Base-by-base conservation (phyloP, 1,140 invertebrate species). In the Diorhabda carinulata region DNA sequence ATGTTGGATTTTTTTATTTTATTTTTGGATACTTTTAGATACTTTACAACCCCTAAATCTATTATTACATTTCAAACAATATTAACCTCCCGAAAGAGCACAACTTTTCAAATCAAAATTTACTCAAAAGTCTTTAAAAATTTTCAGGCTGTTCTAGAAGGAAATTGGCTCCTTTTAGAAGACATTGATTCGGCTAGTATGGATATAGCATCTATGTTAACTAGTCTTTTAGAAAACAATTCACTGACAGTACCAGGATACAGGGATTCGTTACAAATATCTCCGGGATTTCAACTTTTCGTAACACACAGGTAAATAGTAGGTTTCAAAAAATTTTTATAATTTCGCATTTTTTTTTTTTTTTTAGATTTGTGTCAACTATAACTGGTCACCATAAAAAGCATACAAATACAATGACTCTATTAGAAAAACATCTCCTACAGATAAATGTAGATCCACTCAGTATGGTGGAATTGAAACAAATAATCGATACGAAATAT, bases 101-200 rank as follows among this genome's bases (percentile, higher is more conserved):
- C 25, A 25, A 25, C 25, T 25, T 25, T 25, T 25, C 25, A 25
- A 25, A 25, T 25, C 25, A 25, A 25, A 25, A 25, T 64, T 64
- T 70, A 57, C n/a, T 57, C 25, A 57, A 5, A 57, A 57, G 9
- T 57, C 4, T 57, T 10, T 10, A 60, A 5, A 60, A 64, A 67
- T 67, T 74, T 80, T 62, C 81, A 94, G 87, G 96, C 95, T 67
- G 91, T 98, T 4, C 86, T 88, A 70, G 85, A 91, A 77, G 96
- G 96, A 0, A 88, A 92, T 78, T 98, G 98, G 95, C 82, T 99
- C 58, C 82, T 99, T 1, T 80, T 99, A 56, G 98, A 99, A 86
- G 98, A 99, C 81, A 90, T 99, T 67, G 97, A 99, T 78, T 90
- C 89, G 74, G 96, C 96, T 7, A 92, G 93, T 5, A 87, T 93